Evolutionary conservation across 2,113 vertebrate genomes (phyloP).

Genomic region (Sciurus niger): DNA sequence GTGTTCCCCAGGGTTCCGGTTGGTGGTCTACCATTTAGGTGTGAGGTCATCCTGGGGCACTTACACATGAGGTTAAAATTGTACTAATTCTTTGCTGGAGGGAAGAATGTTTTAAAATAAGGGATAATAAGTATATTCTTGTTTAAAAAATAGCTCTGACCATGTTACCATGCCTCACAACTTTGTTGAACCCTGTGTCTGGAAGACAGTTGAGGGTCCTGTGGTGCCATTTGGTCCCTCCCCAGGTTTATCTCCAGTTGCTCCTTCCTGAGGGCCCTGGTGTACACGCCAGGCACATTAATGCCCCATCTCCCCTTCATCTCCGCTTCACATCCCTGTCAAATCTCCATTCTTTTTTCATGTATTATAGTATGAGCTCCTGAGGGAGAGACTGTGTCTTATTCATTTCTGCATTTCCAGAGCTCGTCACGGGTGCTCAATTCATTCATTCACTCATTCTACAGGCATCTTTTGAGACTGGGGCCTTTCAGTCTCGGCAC

Average conservation of each 20-base stretch:
- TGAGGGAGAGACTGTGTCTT: not conserved
- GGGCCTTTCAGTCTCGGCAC: not conserved
- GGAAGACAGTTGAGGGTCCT: not conserved
- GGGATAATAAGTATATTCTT: not conserved
- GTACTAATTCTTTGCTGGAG: constrained; percentile 7
- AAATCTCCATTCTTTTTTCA: not conserved
- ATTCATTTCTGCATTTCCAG: not conserved
- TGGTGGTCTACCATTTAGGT: not conserved
- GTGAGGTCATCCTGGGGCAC: not conserved
- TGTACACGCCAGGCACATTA: not conserved
- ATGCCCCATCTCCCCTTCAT: not conserved
- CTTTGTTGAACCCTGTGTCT: not conserved
- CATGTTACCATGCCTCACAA: not conserved
- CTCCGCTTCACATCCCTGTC: not conserved
- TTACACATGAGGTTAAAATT: not conserved
- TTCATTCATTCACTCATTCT: not conserved
- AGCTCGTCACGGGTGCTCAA: rapidly evolving
- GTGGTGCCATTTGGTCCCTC: rapidly evolving
- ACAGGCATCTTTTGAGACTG: not conserved
- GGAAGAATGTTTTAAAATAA: not conserved
- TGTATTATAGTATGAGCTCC: not conserved
- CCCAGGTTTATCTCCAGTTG: rapidly evolving
- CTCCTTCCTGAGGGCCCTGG: not conserved
- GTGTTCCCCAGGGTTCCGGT: not conserved
- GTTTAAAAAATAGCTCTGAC: not conserved